These are phyloP conservation scores for Epistrophe grossulariae DNA, from an alignment of 2,888 invertebrate species.

Conservation along the genomic window DNA sequence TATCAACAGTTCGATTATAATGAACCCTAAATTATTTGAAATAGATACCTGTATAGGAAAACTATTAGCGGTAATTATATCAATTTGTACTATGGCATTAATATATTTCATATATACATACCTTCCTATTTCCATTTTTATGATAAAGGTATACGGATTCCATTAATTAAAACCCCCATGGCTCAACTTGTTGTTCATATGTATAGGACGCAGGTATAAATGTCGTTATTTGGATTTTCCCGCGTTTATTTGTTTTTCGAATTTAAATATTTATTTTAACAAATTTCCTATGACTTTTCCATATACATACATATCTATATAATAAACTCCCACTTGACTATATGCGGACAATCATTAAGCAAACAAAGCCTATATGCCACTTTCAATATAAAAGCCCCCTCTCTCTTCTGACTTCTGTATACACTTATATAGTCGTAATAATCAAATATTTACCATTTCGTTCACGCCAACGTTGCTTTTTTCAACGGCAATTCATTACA, in stretches of 20 bases:
- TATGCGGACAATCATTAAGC: neutral
- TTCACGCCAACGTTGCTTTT: conserved; percentile 45
- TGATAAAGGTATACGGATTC: neutral
- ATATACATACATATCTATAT: neutral
- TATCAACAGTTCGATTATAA: conserved; percentile 37
- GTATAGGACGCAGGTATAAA: neutral
- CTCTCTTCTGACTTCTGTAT: neutral
- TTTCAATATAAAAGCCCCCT: conserved; percentile 5
- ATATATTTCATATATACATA: neutral
- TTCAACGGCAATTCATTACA: conserved; percentile 31
- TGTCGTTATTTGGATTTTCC: conserved; percentile 35
- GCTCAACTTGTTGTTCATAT: neutral
- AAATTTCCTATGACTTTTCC: conserved; percentile 25
- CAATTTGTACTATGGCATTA: conserved; percentile 28
- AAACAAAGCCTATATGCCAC: conserved; percentile 40
- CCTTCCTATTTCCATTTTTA: neutral
- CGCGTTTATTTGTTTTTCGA: neutral
- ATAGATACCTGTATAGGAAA: conserved; percentile 60
- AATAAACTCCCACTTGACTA: conserved; percentile 28
- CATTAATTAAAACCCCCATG: conserved; percentile 45
- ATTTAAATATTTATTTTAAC: conserved; percentile 18
- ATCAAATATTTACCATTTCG: conserved; percentile 67
- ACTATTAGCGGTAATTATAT: conserved; percentile 69
- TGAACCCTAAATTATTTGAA: conserved; percentile 59
- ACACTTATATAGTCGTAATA: neutral